phyloP scores from a whole-genome alignment of 23 tunicate species.

The Trididemnum miniatum region DNA sequence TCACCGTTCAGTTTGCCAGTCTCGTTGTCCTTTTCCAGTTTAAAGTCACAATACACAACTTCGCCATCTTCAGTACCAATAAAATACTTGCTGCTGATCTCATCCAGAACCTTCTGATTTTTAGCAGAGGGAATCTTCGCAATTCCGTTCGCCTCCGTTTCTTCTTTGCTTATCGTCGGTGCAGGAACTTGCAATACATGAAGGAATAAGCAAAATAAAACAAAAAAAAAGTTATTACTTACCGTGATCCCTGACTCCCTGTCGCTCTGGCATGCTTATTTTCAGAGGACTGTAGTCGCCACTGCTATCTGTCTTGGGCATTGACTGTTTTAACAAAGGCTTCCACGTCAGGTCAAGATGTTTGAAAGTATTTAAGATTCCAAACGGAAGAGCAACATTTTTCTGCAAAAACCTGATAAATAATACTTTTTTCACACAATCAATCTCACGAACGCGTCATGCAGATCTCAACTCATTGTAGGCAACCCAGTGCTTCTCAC shows the following conservation, averaged over 20 bases:
- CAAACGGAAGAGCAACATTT: not conserved
- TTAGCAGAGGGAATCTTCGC: constrained; percentile 6
- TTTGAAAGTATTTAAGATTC: constrained; percentile 36
- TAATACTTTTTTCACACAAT: no score
- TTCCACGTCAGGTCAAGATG: constrained; percentile 91
- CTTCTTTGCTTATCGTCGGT: not conserved
- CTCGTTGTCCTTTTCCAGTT: constrained; percentile 86
- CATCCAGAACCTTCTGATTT: not conserved
- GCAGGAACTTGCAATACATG: no score
- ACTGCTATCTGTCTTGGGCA: constrained; percentile 57
- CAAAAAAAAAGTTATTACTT: no score
- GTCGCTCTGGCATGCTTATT: constrained; percentile 62
- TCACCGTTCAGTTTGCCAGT: constrained; percentile 87
- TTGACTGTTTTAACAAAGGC: constrained; percentile 69
- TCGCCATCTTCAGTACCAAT: constrained; percentile 97
- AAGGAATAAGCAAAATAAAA: no score
- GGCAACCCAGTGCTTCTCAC: no score
- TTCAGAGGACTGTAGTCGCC: constrained; percentile 82
- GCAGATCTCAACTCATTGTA: no score
- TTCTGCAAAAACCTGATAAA: not conserved
- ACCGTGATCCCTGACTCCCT: constrained; percentile 76
- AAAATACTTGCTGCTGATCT: constrained; percentile 34
- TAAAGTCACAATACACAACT: constrained; percentile 72
- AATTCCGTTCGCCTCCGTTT: not conserved
- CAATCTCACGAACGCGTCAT: no score